Evolutionary conservation across 2,888 invertebrate species (phyloP).

Genomic region (Cremastobaeus sp.): DNA sequence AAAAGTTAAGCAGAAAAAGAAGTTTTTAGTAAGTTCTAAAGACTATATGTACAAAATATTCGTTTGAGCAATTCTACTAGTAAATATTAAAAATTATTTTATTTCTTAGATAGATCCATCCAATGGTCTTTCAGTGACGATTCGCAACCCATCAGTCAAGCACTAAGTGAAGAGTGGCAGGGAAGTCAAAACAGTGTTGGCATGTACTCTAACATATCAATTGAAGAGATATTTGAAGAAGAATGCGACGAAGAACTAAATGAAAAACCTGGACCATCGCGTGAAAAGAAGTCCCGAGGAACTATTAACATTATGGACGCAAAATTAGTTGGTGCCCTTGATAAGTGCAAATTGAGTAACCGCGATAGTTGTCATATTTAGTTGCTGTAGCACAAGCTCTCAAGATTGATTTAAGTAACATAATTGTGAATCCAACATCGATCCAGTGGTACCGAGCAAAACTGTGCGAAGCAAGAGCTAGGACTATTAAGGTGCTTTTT

Average conservation of each 20-base stretch:
- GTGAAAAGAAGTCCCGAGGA: neutral
- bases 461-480: conserved; percentile 2
- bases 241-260: neutral
- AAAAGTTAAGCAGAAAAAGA: conserved; percentile 3
- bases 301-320: neutral
- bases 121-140: neutral
- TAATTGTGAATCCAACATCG: conserved; percentile 12
- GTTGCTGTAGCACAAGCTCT: conserved; percentile 11
- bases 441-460: conserved; percentile 11
- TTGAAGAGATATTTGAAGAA: conserved; percentile 6
- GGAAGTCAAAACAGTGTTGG: conserved; percentile 50
- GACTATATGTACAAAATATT: neutral
- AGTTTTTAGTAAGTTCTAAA: neutral
- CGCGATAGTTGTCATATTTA: conserved; percentile 11
- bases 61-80: neutral
- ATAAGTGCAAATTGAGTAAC: conserved; percentile 16
- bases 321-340: conserved; percentile 1
- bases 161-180: neutral
- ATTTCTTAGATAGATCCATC: neutral
- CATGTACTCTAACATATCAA: conserved; percentile 49
- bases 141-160: neutral
- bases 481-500: conserved; percentile 2
- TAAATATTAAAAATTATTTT: neutral
- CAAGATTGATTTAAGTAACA: neutral
- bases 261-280: neutral